Percentiles rank a stretch among this genome's conserved stretches.
These are phyloP conservation scores for Arrhamphus sclerolepis DNA, from an alignment of 2,797 vertebrate species.

Conservation along the genomic window DNA sequence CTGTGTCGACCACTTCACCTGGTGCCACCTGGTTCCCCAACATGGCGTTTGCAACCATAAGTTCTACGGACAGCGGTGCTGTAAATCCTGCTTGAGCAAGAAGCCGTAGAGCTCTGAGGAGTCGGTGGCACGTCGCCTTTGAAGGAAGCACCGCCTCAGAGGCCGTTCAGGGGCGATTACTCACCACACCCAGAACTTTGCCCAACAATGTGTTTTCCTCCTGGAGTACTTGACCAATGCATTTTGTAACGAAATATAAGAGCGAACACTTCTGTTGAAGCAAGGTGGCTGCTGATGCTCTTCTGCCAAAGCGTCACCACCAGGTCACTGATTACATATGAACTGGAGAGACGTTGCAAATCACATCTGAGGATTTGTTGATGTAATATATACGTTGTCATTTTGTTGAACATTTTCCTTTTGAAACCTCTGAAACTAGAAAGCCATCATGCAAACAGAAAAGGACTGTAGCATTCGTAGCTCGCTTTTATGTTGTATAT, in stretches of 20 bases:
- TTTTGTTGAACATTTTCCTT: conserved; percentile 44
- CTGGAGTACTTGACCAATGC: conserved; percentile 72
- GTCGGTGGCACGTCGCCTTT: not conserved
- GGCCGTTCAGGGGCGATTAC: conserved; percentile 9
- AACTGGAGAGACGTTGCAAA: conserved; percentile 53
- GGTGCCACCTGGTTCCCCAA: conserved; percentile 95
- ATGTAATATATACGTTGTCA: conserved; percentile 49
- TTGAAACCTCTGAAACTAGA: conserved; percentile 56
- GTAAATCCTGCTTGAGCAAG: conserved; percentile 90
- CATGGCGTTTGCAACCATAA: conserved; percentile 96
- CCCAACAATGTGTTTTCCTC: conserved; percentile 42
- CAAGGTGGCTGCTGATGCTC: conserved; percentile 32
- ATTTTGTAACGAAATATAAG: conserved; percentile 37
- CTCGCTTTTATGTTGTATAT: conserved; percentile 63
- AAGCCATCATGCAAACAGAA: conserved; percentile 60
- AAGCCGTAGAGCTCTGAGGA: conserved; percentile 68
- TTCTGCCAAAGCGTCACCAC: conserved; percentile 41
- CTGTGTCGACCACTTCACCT: conserved; percentile 91
- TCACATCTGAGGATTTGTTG: conserved; percentile 20
- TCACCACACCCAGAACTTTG: conserved; percentile 43
- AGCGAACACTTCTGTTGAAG: conserved; percentile 18
- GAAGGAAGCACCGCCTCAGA: conserved; percentile 7
- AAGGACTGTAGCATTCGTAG: conserved; percentile 44
- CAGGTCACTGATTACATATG: conserved; percentile 15
- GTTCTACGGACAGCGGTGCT: conserved; percentile 96